These are phyloP conservation scores for Macrotis lagotis DNA, from an alignment of 2,113 vertebrate species.

Conservation along the genomic window DNA sequence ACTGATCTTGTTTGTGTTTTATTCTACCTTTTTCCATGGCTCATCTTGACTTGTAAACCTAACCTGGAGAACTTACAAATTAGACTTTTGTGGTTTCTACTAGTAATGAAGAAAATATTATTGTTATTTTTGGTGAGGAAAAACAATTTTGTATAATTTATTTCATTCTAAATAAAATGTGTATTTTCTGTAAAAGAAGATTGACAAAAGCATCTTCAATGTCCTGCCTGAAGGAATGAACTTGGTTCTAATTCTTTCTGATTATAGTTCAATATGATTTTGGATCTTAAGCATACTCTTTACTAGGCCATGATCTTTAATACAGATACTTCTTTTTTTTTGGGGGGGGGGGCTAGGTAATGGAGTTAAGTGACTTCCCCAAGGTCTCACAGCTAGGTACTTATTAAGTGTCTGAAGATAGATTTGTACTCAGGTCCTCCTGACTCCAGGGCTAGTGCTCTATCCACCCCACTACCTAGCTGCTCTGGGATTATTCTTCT, in stretches of 20 bases:
- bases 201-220: not conserved
- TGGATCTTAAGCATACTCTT: not conserved
- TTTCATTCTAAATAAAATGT: slow-evolving; percentile 86
- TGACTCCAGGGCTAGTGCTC: no score
- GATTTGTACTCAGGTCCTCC: no score
- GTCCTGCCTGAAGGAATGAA: not conserved
- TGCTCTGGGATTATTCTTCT: not conserved
- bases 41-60: slow-evolving; percentile 67
- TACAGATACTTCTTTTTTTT: no score
- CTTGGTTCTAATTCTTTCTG: not conserved
- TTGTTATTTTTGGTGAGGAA: slow-evolving; percentile 84
- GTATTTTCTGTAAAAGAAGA: slow-evolving; percentile 83
- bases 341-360: no score
- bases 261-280: not conserved
- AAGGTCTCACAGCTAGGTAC: no score
- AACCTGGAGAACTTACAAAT: slow-evolving; percentile 71
- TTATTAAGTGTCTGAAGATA: no score
- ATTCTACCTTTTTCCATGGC: slow-evolving; percentile 47
- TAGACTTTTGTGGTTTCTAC: slow-evolving; percentile 74
- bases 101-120: slow-evolving; percentile 77
- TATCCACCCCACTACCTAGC: no score
- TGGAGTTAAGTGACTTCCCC: no score
- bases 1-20: slow-evolving; percentile 5
- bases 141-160: slow-evolving; percentile 85
- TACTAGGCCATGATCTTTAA: not conserved